Base-by-base conservation (phyloP, 1,140 invertebrate genomes). In the Nebria ingens region DNA sequence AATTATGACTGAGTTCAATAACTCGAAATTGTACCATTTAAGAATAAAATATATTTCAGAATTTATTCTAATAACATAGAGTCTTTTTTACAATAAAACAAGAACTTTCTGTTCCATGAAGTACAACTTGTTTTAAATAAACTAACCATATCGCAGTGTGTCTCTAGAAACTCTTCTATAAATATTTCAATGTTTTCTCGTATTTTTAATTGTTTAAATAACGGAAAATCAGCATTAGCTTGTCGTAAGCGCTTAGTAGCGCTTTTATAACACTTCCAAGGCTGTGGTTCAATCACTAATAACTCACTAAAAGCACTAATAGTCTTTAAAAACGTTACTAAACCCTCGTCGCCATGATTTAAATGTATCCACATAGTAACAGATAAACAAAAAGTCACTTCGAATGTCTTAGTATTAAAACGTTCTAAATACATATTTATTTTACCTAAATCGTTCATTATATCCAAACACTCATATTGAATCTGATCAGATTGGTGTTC, bases 331-430 rank as follows among this genome's bases (percentile, higher is more conserved):
- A 86, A 85, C 3, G 68, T 54, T 51, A 71, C 63, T 13, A 90
- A 66, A 1, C 84, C 86, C 2, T 71, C 66, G 74, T 91, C 89
- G 12, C 87, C 86, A 70, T 85, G 72, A 68, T 91, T 91, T 20
- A 91, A 64, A 69, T 91, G 89, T 60, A 91, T 87, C 89, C 89
- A 91, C 87, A 91, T 89, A 13, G 87, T 88, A 12, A 89, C 78
- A 15, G 87, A 89, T 69, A 91, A 89, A 65, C 84, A 87, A 67
- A 87, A 89, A 21, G 79, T 73, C 13, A 81, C 74, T 70, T 88
- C 81, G 71, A 91, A 91, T 57, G 71, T 72, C 1, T 61, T 51
- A 54, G 71, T 74, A 1, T 71, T 60, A 55, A 73, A 55, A 0
- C 57, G 58, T 6, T 64, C 51, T 52, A 84, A 64, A 66, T 77